Evolutionary conservation across 2,797 vertebrate species (phyloP).

Genomic region (Picus viridis): DNA sequence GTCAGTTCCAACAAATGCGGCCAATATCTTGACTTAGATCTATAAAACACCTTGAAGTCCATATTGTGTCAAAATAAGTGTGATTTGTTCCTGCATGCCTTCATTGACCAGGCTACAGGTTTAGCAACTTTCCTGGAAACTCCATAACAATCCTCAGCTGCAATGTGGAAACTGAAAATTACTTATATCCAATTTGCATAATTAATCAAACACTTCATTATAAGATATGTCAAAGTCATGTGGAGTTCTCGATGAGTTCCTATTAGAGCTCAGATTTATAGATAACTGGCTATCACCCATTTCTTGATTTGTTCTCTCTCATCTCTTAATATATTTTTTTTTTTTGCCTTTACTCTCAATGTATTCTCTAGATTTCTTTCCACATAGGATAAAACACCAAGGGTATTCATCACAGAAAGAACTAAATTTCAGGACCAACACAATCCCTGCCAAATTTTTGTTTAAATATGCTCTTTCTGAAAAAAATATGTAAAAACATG

Average conservation of each 20-base stretch:
- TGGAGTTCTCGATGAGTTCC: background rate
- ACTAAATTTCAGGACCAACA: background rate
- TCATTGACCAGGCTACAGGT: background rate
- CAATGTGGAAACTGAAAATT: background rate
- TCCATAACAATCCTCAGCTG: background rate
- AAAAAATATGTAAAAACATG: background rate
- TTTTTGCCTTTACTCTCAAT: background rate
- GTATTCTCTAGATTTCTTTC: background rate
- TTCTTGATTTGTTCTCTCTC: background rate
- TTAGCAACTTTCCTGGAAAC: background rate
- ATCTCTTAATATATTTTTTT: background rate
- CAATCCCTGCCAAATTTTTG: background rate
- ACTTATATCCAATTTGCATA: background rate
- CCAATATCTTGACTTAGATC: background rate
- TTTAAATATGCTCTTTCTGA: background rate
- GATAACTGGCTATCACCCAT: background rate
- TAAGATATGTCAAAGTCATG: background rate
- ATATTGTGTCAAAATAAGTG: background rate
- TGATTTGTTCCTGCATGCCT: background rate
- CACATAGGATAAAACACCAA: background rate
- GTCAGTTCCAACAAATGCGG: background rate
- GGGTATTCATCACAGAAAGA: fast-evolving
- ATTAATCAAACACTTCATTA: background rate
- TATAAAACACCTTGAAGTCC: background rate
- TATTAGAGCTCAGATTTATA: background rate